Evolutionary conservation across 2,888 invertebrate genomes (phyloP).

Genomic region (Poecilus cupreus): DNA sequence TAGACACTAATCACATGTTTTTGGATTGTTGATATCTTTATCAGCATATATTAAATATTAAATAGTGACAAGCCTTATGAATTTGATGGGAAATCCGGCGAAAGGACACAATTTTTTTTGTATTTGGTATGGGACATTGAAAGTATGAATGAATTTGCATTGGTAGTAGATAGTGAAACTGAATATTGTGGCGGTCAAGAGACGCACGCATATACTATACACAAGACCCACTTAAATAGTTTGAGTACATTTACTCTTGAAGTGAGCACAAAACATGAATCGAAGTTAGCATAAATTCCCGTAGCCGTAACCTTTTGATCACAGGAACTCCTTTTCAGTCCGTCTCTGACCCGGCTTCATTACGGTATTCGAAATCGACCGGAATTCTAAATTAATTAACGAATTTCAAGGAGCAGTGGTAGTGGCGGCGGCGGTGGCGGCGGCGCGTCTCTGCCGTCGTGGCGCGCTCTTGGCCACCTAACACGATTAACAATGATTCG

Average conservation of each 20-base stretch:
- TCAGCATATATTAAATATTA: no score
- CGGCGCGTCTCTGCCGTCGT: background rate
- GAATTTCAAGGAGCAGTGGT: conserved; percentile 35
- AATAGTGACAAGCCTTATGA: no score
- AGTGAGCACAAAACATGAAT: conserved; percentile 27
- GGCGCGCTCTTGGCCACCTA: conserved; percentile 45
- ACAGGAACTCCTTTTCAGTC: conserved; percentile 23
- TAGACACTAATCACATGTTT: no score
- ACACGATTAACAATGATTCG: conserved; percentile 58
- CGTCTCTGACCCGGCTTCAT: conserved; percentile 51
- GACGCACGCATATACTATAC: background rate
- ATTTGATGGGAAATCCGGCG: no score
- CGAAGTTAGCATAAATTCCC: conserved; percentile 35
- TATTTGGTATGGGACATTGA: no score
- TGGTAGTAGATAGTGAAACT: background rate
- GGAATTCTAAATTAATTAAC: conserved; percentile 59
- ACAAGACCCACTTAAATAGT: conserved; percentile 29
- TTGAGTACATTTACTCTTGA: background rate
- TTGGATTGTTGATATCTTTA: no score
- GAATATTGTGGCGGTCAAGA: background rate
- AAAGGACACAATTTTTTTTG: no score
- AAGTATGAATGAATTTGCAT: no score
- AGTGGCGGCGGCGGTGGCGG: conserved; percentile 14
- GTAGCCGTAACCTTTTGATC: conserved; percentile 29
- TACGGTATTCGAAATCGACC: conserved; percentile 57